These are phyloP conservation scores for Varanus salvator DNA, from an alignment of 2,113 vertebrate species.

Conservation along the genomic window DNA sequence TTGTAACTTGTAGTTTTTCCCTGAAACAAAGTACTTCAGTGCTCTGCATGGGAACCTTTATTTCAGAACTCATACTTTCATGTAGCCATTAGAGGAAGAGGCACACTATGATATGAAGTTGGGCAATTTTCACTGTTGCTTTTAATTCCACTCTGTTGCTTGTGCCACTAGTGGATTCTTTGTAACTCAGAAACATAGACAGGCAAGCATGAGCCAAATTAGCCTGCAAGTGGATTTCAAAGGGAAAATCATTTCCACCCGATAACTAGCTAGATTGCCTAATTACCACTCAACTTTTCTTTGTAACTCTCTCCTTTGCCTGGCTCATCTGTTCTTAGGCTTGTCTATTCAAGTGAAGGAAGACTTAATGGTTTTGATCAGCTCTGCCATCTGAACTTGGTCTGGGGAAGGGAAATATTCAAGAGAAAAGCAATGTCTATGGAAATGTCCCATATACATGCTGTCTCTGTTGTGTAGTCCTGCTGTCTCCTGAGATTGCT, in stretches of 20 bases:
- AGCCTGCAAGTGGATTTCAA: constrained; percentile 68
- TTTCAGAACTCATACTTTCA: not conserved
- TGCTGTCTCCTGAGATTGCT: constrained; percentile 29
- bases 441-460: constrained; percentile 27
- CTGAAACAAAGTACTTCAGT: not conserved
- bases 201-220: constrained; percentile 69
- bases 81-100: not conserved
- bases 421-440: constrained; percentile 4
- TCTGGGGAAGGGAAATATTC: constrained; percentile 11
- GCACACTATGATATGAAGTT: not conserved
- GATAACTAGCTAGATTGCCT: constrained; percentile 71
- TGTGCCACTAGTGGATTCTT: constrained; percentile 34
- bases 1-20: not conserved
- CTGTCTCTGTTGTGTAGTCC: constrained; percentile 25
- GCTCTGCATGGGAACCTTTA: not conserved
- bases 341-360: constrained; percentile 55
- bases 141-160: not conserved
- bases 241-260: constrained; percentile 71
- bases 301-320: constrained; percentile 51
- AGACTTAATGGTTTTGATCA: constrained; percentile 61
- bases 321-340: constrained; percentile 55
- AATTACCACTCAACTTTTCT: constrained; percentile 70
- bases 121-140: not conserved
- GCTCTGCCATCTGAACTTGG: constrained; percentile 44
- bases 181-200: constrained; percentile 59